phyloP scores from a whole-genome alignment of 2,888 invertebrate genomes.

The Ptycholaimellus sp. region DNA sequence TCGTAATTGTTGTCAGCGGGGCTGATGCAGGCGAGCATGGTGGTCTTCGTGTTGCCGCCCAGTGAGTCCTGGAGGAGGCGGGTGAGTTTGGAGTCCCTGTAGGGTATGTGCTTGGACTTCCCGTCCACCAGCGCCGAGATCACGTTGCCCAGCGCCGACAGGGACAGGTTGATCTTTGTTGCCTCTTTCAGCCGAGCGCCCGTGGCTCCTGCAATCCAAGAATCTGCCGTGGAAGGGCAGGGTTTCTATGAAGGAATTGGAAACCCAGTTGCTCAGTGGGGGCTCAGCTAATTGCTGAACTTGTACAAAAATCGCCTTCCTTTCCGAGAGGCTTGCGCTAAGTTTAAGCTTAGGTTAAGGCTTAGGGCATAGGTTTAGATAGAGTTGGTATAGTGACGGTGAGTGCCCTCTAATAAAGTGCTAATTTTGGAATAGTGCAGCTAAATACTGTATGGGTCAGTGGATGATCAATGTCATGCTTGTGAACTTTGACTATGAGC shows the following conservation, averaged over 20 bases:
- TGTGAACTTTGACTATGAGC: no score
- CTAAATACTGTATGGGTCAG: no score
- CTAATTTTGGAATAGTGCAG: no score
- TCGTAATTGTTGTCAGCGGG: conserved; percentile 58
- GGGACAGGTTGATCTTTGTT: conserved; percentile 60
- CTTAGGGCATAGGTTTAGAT: no score
- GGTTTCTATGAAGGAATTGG: background rate
- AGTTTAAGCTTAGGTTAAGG: no score
- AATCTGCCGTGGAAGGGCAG: no score
- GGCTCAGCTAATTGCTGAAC: no score
- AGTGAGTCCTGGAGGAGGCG: conserved; percentile 51
- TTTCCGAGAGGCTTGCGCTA: background rate
- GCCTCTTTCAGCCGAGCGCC: conserved; percentile 64
- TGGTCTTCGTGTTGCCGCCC: conserved; percentile 62
- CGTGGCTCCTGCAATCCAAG: conserved; percentile 42
- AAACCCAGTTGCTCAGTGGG: no score
- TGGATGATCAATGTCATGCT: no score
- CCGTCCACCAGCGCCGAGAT: conserved; percentile 62
- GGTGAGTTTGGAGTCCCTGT: conserved; percentile 61
- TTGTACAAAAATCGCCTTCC: no score
- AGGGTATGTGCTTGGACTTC: conserved; percentile 52
- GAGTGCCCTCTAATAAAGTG: no score
- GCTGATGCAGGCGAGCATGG: conserved; percentile 64
- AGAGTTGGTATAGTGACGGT: no score
- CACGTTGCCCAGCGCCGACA: conserved; percentile 65